Evolutionary conservation across 2,113 vertebrate genomes (phyloP).

Genomic region (Callochromis pleurospilus): DNA sequence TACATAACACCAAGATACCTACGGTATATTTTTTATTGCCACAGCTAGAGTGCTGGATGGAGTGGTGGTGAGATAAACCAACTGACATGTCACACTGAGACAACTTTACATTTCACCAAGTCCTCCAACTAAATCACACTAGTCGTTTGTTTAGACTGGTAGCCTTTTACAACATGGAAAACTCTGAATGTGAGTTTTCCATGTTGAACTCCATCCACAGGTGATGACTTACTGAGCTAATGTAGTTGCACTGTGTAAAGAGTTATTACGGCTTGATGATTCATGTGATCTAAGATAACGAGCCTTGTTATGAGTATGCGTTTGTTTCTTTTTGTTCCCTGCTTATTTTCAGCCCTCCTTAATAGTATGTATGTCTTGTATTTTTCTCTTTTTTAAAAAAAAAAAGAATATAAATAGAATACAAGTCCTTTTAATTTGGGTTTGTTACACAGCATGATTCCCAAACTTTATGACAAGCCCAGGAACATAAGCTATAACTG

Average conservation of each 20-base stretch:
- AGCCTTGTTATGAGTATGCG: neutral
- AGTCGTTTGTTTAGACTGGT: neutral
- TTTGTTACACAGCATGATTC: neutral
- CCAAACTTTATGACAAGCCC: neutral
- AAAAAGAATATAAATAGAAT: neutral
- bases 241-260: neutral
- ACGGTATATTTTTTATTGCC: neutral
- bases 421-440: neutral
- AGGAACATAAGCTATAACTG: neutral
- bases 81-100: neutral
- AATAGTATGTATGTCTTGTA: neutral
- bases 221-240: neutral
- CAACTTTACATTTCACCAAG: neutral
- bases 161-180: neutral
- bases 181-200: neutral
- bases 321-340: neutral
- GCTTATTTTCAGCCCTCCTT: neutral
- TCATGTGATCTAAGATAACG: neutral
- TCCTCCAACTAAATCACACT: neutral
- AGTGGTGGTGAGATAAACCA: neutral
- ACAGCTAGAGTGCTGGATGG: neutral
- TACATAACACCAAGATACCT: neutral
- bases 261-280: neutral
- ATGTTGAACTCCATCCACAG: neutral
- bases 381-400: fast-evolving